phyloP scores from a whole-genome alignment of 2,888 invertebrate genomes.

The Bugulina stolonifera region DNA sequence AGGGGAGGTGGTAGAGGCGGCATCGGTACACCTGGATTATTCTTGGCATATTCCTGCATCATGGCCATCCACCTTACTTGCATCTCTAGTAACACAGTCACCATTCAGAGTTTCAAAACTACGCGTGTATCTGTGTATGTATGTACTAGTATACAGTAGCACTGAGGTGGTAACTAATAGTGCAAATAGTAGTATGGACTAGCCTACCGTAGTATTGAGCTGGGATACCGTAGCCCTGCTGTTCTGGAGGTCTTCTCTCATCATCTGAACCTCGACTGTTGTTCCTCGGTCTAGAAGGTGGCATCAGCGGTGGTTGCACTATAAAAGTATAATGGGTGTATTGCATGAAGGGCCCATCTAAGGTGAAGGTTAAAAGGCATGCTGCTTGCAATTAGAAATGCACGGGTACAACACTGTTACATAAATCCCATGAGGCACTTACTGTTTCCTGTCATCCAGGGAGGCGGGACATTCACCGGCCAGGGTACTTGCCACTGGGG shows the following conservation, averaged over 20 bases:
- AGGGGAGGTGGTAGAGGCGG: not conserved
- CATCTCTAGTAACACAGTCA: not conserved
- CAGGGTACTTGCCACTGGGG: constrained; percentile 2
- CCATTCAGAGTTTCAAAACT: not conserved
- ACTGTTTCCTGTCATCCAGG: not conserved
- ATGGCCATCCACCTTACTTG: constrained; percentile 1
- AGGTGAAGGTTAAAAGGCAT: too few species aligned
- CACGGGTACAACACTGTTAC: too few species aligned
- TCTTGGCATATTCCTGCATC: constrained; percentile 9
- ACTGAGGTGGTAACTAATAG: too few species aligned
- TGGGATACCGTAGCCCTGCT: not conserved
- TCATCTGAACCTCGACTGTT: constrained; percentile 24
- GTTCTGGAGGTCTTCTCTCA: constrained; percentile 12
- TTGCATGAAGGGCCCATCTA: too few species aligned
- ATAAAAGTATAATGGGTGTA: too few species aligned
- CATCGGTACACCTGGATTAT: constrained; percentile 8
- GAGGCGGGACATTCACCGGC: not conserved
- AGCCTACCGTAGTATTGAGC: not conserved
- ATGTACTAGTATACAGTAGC: too few species aligned
- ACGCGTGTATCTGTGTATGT: too few species aligned
- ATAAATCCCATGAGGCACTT: too few species aligned
- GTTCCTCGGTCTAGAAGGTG: not conserved
- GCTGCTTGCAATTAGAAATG: too few species aligned
- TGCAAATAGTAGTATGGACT: not conserved
- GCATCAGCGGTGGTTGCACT: not conserved